Base-by-base conservation (phyloP, 2,888 invertebrate genomes). In the Drosophila aldrichi region DNA sequence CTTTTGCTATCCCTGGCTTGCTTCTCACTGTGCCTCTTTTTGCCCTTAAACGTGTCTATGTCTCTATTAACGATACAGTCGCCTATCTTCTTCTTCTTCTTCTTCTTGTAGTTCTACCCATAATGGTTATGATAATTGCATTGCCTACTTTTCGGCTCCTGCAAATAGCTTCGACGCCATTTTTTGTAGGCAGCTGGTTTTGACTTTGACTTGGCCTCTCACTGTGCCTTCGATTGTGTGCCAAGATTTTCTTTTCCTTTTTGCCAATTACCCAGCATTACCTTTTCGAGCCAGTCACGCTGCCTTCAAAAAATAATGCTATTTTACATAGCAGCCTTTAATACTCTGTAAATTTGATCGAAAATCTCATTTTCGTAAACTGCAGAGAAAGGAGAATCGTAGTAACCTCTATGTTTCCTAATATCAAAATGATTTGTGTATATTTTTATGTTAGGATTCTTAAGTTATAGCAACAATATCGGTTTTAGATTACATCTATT, bases 101-200 rank as follows among this genome's bases (percentile, higher is more conserved):
- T 12, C 54, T 32, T 34, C n/a, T 51, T 20, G 40, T 48, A 49
- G 20, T 44, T 52, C 41, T 61, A 3, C 25, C 59, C 72, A 63
- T 68, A 74, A 74, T 74, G 68, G 59, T 74, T 73, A 74, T 74
- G 74, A 74, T 74, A 74, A 74, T 74, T 74, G 74, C 74, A 69
- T 74, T 61, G 74, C 69, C 73, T 73, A 73, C 74, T 74, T 73
- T 69, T 73, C 40, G 40, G 52, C 63, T 48, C 36, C 36, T 46
- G 59, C 55, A 57, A 68, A 72, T 63, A 20, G 60, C 63, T 64
- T 65, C 62, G 57, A 69, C 62, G 70, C 70, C 63, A 63, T 65
- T 72, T 48, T 64, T 59, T 44, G 22, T 46, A 61, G 63, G 52
- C 70, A 68, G 43, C 61, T 70, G 56, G 34, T 51, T 46, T 44